Base-by-base conservation (phyloP, 2,113 vertebrate genomes). In the Vanacampus margaritifer region DNA sequence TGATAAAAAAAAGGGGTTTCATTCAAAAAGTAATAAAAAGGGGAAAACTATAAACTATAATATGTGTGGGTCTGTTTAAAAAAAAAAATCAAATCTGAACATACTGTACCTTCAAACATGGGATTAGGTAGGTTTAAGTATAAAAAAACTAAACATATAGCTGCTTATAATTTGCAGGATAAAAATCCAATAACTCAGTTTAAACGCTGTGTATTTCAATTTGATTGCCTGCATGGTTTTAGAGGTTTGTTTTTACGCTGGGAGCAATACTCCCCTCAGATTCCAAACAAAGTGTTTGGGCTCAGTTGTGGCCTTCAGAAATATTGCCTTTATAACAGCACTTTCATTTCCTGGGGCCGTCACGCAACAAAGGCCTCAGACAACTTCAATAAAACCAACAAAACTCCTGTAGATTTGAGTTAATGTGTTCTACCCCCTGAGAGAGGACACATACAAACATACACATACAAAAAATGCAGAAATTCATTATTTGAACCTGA, bases 291-390 rank as follows among this genome's bases (percentile, higher is more conserved):
- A 57, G 54, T 32, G 59, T 80, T 68, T 69, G 56, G 78, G 66
- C 61, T 69, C 57, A 3, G 1, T 43, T 14, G 26, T 21, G 66
- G 73, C 72, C 67, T 66, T 66, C 7, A 78, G 61, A 69, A 67
- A 59, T 35, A 50, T 64, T 74, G 74, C 80, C 68, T 77, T 41
- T 48, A 64, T 6, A 67, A 73, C 21, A 67, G 36, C 24, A n/a
- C 56, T 82, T 87, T 78, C 39, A 90, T 89, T 90, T 90, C 85
- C 90, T 90, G 86, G 17, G 2, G 71, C 68, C 51, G 65, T 64
- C 74, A 74, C 67, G 50, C 69, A 72, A 51, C 51, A 48, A 43
- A 71, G 69, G 64, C 54, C 65, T 59, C 73, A 87, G 81, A 84
- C 68, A 66, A 71, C 68, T 79, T 73, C 71, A 83, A 86, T 85